Evolutionary conservation across 2,888 invertebrate genomes (phyloP), one percentile per base, ranked within the genome.

Genomic region (Limenitis camilla): DNA sequence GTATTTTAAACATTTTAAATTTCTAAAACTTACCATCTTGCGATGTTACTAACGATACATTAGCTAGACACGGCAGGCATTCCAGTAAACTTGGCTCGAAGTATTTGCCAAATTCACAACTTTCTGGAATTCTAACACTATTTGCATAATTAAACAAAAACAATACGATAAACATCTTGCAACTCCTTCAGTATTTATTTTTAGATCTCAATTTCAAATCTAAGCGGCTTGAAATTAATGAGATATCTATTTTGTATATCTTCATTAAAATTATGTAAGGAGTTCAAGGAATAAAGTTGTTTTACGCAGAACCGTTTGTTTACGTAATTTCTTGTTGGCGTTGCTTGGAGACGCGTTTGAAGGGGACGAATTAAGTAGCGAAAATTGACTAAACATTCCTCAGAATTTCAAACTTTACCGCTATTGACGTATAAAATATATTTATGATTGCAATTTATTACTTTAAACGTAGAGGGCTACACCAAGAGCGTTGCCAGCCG

Each of bases 21-120:
- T 29, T 40, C 6, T 36, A 41, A 7, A 28, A 65, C 80, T 78
- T 66, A 85, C 87, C 84, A 61, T 86, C 81, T 11, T 10, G 5
- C 35, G 83, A 74, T 8, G 72, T 61, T 9, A 74, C 66, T 72
- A 84, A 66, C 0, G 82, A 82, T 11, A 61, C 65, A 60, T 85
- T 85, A 7, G 56, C 62, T n/a, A 74, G 72, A 60, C 87, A 87
- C 4, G 61, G 36, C 43, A 68, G 58, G 56, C 87, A 87, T n/a
- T 61, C 58, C 59, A 84, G 65, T 28, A 58, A 51, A 35, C 71
- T 72, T 0, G 81, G 69, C 6, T 87, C 83, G 51, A 74, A 83
- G 59, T 73, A 86, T 44, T 79, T 69, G 0, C 68, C 77, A 0
- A 49, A 30, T 5, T 66, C 69, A 55, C 85, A 86, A 9, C 55